phyloP scores from a whole-genome alignment of 1,140 invertebrate species.

The Diabrotica undecimpunctata region DNA sequence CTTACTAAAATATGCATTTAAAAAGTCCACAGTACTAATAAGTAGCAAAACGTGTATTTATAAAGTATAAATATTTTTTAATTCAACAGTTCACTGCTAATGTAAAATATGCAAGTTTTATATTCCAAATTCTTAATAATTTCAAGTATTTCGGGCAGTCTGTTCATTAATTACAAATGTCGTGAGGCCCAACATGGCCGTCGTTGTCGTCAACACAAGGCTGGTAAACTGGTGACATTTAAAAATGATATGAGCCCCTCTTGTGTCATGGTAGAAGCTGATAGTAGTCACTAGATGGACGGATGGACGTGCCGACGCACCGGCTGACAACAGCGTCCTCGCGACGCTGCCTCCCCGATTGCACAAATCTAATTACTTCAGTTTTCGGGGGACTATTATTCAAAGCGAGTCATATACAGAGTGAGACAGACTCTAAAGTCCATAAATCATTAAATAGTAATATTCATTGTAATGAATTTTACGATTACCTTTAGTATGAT shows the following conservation, averaged over 20 bases:
- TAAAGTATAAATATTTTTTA: too few relatives aligned
- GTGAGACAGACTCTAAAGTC: not conserved
- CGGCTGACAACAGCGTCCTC: not conserved
- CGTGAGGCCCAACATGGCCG: conserved; percentile 25
- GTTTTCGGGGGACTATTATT: conserved; percentile 7
- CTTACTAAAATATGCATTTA: too few relatives aligned
- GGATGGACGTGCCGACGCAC: not conserved
- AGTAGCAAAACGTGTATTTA: too few relatives aligned
- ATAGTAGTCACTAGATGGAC: conserved; percentile 6
- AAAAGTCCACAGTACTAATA: too few relatives aligned
- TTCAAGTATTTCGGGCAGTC: not conserved
- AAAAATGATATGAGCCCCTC: conserved; percentile 28
- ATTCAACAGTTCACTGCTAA: too few relatives aligned
- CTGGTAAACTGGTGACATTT: conserved; percentile 22
- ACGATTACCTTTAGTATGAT: too few relatives aligned
- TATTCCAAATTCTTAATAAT: not conserved
- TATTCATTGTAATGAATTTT: too few relatives aligned
- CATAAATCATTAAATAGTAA: too few relatives aligned
- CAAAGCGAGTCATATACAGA: conserved; percentile 6
- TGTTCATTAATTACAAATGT: conserved; percentile 31
- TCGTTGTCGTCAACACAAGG: conserved; percentile 14
- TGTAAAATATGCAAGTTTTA: too few relatives aligned
- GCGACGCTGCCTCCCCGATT: not conserved
- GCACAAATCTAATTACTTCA: conserved; percentile 17
- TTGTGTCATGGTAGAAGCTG: not conserved